Conservation (phyloP, 2,797 vertebrate species). For the Spheniscus humboldti region DNA sequence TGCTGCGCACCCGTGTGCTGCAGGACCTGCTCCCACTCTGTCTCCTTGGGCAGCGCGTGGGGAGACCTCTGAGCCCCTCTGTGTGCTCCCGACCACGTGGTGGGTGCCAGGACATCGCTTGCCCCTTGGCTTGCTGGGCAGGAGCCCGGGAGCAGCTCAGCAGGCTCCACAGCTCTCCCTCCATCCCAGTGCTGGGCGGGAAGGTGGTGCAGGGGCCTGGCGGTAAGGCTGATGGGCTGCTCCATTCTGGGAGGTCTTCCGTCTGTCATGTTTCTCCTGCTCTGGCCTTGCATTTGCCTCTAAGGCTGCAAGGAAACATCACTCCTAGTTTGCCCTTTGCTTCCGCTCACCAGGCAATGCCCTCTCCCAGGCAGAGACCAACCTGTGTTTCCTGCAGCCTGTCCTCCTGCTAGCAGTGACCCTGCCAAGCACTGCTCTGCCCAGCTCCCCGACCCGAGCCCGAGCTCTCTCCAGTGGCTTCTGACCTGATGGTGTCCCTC, state of each 20-base stretch:
- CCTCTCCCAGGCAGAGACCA: background rate
- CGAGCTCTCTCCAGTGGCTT: background rate
- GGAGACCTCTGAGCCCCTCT: background rate
- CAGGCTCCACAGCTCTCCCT: background rate
- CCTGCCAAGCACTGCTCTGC: background rate
- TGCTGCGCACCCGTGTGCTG: background rate
- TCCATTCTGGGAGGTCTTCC: background rate
- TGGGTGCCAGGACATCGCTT: background rate
- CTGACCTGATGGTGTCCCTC: background rate
- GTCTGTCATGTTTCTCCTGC: background rate
- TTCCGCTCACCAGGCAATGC: background rate
- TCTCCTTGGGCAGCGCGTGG: background rate
- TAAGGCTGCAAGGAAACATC: background rate
- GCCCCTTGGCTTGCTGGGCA: background rate
- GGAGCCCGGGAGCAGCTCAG: background rate
- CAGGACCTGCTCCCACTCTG: background rate
- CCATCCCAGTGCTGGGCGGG: background rate
- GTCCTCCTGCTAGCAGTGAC: background rate
- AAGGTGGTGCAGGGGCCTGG: background rate
- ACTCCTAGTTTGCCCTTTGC: background rate
- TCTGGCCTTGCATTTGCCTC: background rate
- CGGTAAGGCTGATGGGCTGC: background rate
- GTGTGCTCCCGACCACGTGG: fast-evolving
- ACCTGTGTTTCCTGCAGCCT: background rate
- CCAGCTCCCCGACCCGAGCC: background rate